A percentile compares a stretch with the other conserved stretches of the same genome.
phyloP scores from a whole-genome alignment of 2,888 invertebrate genomes.

The Ecliptopera silaceata region DNA sequence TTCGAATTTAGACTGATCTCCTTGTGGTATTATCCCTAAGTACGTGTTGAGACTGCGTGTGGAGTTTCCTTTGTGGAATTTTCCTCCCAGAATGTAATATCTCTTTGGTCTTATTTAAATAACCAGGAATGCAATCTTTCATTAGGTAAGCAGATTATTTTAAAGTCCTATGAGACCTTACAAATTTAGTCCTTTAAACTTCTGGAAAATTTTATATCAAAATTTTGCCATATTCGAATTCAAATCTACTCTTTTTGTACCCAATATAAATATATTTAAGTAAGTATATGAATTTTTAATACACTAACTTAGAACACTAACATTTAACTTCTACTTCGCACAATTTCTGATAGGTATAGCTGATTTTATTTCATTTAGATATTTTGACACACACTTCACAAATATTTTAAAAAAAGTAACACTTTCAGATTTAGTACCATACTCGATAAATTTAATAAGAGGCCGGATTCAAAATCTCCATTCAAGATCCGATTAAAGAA shows the following conservation, averaged over 20 bases:
- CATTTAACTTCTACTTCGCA: too few species aligned
- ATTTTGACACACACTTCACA: too few species aligned
- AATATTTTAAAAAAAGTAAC: too few species aligned
- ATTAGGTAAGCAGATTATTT: background rate
- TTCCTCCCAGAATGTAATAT: slow-evolving; percentile 18
- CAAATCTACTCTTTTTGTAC: background rate
- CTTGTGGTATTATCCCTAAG: slow-evolving; percentile 1
- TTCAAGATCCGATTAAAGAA: slow-evolving; percentile 7
- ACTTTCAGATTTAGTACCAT: too few species aligned
- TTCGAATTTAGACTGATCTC: slow-evolving; percentile 4
- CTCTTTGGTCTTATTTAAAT: slow-evolving; percentile 8
- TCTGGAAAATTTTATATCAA: too few species aligned
- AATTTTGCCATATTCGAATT: too few species aligned
- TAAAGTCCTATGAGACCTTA: background rate
- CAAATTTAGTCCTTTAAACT: background rate
- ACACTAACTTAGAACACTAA: too few species aligned
- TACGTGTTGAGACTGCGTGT: slow-evolving; percentile 10
- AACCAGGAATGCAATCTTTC: slow-evolving; percentile 16
- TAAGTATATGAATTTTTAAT: too few species aligned
- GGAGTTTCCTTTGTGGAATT: slow-evolving; percentile 21
- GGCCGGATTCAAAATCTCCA: slow-evolving; percentile 4
- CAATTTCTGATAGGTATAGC: too few species aligned
- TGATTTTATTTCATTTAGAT: too few species aligned
- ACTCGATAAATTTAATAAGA: background rate
- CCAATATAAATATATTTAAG: background rate